These are phyloP conservation scores for Anisognathus igniventris DNA, from an alignment of 2,797 vertebrate species.

Conservation along the genomic window DNA sequence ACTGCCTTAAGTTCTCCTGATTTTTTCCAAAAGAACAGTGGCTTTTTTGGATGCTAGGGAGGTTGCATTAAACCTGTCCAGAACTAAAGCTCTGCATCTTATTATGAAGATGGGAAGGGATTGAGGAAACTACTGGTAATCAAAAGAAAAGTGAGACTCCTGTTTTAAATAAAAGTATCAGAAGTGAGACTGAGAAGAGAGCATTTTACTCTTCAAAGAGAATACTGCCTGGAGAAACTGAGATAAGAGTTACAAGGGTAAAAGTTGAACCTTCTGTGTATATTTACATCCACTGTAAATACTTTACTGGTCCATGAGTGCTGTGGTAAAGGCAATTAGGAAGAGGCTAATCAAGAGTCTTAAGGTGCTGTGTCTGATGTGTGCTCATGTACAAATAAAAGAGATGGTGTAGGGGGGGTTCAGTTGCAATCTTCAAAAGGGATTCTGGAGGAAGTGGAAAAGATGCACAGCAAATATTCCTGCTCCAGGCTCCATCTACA, in stretches of 20 bases:
- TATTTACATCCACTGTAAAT: background rate
- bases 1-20: background rate
- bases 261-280: background rate
- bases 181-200: background rate
- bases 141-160: background rate
- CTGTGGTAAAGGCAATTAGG: slow-evolving; percentile 1
- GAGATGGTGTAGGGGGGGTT: background rate
- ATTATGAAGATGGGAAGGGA: background rate
- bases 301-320: background rate
- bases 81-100: background rate
- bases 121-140: background rate
- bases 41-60: background rate
- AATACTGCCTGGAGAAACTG: background rate
- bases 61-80: background rate
- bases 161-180: background rate
- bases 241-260: background rate
- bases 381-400: background rate
- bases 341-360: background rate
- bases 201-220: background rate
- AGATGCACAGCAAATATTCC: background rate
- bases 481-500: background rate
- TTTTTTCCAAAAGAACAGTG: background rate
- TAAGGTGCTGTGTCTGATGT: background rate
- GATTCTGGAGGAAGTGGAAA: background rate
- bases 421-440: background rate